Evolutionary conservation across 1,140 invertebrate genomes (phyloP), one percentile per base, ranked within the genome.

Genomic region (Cotesia chilonis): DNA sequence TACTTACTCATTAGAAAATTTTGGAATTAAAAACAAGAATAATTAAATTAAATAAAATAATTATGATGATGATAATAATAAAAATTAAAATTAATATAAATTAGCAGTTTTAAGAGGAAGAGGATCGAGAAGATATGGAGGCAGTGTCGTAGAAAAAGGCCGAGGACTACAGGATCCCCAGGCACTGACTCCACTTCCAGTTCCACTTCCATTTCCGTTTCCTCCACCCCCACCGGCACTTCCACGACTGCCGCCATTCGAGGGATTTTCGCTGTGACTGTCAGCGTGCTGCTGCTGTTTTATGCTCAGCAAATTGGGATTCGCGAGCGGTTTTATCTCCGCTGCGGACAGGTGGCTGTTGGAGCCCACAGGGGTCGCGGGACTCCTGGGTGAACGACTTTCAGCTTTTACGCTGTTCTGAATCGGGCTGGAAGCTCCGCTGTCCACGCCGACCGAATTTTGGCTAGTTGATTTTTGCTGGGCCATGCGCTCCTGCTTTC

Each of bases 401-500:
- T 86, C 85, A 4, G 84, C 82, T 47, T 86, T 85, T 6, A 82
- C 80, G 67, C 74, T 81, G 4, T 79, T 77, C 3, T 78, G 68
- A 0, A 80, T 77, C 1, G 81, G 81, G 63, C 81, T 83, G 1
- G 81, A 82, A 3, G 80, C 81, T 2, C 81, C 81, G 41, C 79
- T 83, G 28, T 81, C 80, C 3, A 73, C 80, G 0, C 80, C 77
- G 12, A 81, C 76, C 67, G 80, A 35, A 61, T 77, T 52, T 70
- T 73, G 68, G 14, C 73, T 68, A 36, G 57, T 80, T 0, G 84
- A 82, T 77, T 94, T 94, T 81, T 95, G 94, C 79, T 94, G 93
- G 1, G 93, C 92, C 60, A 94, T 82, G 17, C 93, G 87, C 85
- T 98, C 96, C 81, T 98, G 96, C 87, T 98, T 98, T 20, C 96